Evolutionary conservation across 2,888 invertebrate genomes (phyloP).

Genomic region (Eilema depressum): DNA sequence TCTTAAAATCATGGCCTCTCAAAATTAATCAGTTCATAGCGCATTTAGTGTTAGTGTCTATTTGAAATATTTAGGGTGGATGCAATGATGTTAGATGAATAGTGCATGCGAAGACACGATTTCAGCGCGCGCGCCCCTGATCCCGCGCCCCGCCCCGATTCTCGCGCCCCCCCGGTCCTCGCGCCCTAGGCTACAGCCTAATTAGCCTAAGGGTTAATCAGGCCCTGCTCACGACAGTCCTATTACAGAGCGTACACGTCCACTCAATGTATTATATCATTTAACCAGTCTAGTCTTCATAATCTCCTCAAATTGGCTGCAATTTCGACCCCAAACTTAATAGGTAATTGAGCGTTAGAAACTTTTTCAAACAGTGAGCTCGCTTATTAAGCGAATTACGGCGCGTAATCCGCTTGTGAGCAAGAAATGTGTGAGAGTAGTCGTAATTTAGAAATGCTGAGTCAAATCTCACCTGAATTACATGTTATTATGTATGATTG

Average conservation of each 20-base stretch:
- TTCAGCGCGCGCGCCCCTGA: too few relatives aligned
- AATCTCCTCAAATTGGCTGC: not conserved
- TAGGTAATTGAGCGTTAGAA: conserved; percentile 16
- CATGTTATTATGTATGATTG: conserved; percentile 48
- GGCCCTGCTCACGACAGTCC: too few relatives aligned
- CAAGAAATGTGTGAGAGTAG: conserved; percentile 30
- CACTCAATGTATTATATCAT: not conserved
- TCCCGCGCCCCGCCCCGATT: too few relatives aligned
- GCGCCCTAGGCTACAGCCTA: too few relatives aligned
- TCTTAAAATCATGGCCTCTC: too few relatives aligned
- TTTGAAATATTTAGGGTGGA: too few relatives aligned
- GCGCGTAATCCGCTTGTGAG: conserved; percentile 37
- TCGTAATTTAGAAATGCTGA: conserved; percentile 40
- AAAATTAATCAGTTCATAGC: too few relatives aligned
- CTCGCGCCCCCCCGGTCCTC: too few relatives aligned
- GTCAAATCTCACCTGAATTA: conserved; percentile 43
- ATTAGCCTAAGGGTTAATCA: too few relatives aligned
- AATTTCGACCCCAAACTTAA: not conserved
- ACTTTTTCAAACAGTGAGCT: conserved; percentile 20
- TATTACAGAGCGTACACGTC: not conserved
- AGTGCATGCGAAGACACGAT: too few relatives aligned
- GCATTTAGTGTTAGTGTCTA: too few relatives aligned
- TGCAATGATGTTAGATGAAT: too few relatives aligned
- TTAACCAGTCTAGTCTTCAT: not conserved
- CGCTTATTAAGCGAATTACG: conserved; percentile 29